Base-by-base conservation (phyloP, 1,140 invertebrate species). In the Lepidurus packardi region DNA sequence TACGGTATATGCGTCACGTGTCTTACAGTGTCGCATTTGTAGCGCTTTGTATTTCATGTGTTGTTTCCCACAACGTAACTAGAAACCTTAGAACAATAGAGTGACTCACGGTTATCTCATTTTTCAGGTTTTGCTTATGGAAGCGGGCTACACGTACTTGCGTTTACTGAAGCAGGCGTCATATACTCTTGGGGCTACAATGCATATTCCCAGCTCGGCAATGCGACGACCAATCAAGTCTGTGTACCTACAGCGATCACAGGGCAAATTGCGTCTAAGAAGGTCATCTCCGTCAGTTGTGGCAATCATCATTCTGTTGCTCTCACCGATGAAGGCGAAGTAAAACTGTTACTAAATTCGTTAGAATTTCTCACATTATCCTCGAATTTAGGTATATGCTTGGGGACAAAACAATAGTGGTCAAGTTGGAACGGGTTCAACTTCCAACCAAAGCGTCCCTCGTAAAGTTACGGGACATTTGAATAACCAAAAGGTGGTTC, bases 351-450 rank as follows among this genome's bases (percentile, higher is more conserved):
- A 34, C 34, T 34, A 34, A 34, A 34, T 34, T 34, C 34, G 34
- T 34, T 34, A 34, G 34, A 34, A 34, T 34, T 34, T 34, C 34
- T 34, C 34, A 34, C 34, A 34, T 34, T 34, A 34, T 34, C 3
- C 3, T 4, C 1, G 34, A 78, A 75, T 77, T 25, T 79, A 90
- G 89, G 87, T 91, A 34, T 90, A 86, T 83, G 88, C 89, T 34
- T 91, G 90, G 90, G 90, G 90, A 74, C 89, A 90, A 83, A 91
- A 91, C 82, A 90, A 89, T 80, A 90, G 87, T 83, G 90, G 90
- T 34, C 90, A 91, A 85, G 87, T 91, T 42, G 90, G 90, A 11
- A 89, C 86, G 77, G 89, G 89, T 10, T 86, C 88, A 25, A 89
- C 88, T 77, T 87, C 89, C 11, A 90, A 90, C 84, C 90, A 91